Conservation (phyloP, 1,140 invertebrate genomes). For the Cydia fagiglandana region DNA sequence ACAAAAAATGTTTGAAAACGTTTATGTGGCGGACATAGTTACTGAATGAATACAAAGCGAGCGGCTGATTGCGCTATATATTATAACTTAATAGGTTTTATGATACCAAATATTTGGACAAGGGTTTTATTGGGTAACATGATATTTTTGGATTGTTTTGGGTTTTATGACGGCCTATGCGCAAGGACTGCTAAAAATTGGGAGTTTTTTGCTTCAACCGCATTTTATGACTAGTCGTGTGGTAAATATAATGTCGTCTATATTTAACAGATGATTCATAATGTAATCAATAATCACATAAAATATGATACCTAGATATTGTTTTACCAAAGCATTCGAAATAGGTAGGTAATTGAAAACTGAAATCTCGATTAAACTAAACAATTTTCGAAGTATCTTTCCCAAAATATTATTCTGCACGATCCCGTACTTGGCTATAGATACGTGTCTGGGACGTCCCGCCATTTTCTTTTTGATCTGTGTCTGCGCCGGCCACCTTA, state of each 20-base stretch:
- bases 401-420: too few species aligned
- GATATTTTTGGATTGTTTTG: conserved; percentile 71
- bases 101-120: conserved; percentile 77
- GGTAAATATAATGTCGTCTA: not conserved
- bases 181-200: conserved; percentile 61
- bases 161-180: conserved; percentile 72
- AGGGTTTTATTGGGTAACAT: conserved; percentile 73
- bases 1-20: conserved; percentile 50
- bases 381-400: too few species aligned
- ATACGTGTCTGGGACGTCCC: too few species aligned
- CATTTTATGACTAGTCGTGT: not conserved
- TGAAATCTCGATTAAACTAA: too few species aligned
- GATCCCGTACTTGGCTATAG: too few species aligned
- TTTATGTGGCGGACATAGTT: conserved; percentile 68
- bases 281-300: not conserved
- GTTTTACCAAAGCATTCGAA: too few species aligned
- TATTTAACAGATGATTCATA: not conserved
- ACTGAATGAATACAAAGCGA: conserved; percentile 66
- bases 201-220: not conserved
- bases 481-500: too few species aligned
- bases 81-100: conserved; percentile 74
- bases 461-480: too few species aligned
- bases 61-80: conserved; percentile 71
- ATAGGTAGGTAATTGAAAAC: too few species aligned
- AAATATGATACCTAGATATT: too few species aligned